phyloP scores from a whole-genome alignment of 2,888 invertebrate species.

The Craniophora ligustri region DNA sequence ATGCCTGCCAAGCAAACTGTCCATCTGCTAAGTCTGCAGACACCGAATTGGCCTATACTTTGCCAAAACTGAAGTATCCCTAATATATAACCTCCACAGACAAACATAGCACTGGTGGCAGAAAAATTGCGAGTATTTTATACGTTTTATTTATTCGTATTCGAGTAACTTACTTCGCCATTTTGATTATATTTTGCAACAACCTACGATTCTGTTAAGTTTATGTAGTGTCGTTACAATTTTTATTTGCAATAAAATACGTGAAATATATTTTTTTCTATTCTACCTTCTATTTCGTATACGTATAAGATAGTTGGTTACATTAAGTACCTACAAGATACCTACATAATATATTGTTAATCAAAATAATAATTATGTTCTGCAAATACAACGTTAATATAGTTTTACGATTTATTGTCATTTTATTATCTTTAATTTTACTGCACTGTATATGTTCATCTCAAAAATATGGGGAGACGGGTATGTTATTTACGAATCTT shows the following conservation, averaged over 20 bases:
- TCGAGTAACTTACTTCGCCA: background rate
- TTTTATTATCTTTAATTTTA: background rate
- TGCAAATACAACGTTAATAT: background rate
- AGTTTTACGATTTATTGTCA: background rate
- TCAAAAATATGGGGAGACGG: background rate
- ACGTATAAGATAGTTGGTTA: background rate
- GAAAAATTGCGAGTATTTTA: too few relatives aligned
- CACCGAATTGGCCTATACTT: too few relatives aligned
- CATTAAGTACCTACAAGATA: too few relatives aligned
- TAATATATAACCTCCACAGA: too few relatives aligned
- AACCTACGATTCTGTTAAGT: background rate
- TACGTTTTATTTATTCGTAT: too few relatives aligned
- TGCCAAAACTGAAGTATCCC: too few relatives aligned
- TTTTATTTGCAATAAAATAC: slow-evolving; percentile 14
- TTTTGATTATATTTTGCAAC: background rate
- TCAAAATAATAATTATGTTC: background rate
- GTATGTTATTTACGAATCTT: background rate
- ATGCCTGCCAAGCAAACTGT: too few relatives aligned
- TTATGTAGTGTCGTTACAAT: slow-evolving; percentile 1
- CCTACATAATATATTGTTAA: too few relatives aligned
- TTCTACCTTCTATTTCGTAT: background rate
- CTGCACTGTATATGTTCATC: too few relatives aligned
- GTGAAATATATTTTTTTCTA: background rate
- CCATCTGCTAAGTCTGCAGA: too few relatives aligned
- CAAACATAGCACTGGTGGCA: too few relatives aligned